Evolutionary conservation across 2,888 invertebrate species (phyloP).

Genomic region (Xestia xanthographa): DNA sequence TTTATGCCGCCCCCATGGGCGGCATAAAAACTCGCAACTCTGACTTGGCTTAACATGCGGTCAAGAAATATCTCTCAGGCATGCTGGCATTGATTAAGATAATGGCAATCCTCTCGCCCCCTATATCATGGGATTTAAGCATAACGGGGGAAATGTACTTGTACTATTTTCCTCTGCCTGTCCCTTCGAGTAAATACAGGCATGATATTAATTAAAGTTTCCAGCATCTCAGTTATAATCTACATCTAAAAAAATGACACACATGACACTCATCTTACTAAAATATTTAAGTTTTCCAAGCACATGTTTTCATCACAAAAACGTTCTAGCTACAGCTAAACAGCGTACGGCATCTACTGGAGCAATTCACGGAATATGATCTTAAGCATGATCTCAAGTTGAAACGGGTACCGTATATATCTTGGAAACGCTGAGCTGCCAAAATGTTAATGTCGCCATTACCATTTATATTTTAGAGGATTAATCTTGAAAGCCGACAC

Average conservation of each 20-base stretch:
- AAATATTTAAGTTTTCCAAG: not conserved
- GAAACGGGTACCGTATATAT: constrained; percentile 41
- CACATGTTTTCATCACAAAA: constrained; percentile 29
- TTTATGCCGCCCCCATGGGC: no score
- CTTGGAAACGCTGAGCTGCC: constrained; percentile 43
- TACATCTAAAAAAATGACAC: not conserved
- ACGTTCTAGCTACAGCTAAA: constrained; percentile 28
- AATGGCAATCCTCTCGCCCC: no score
- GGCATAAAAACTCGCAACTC: no score
- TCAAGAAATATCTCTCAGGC: no score
- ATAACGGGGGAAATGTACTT: not conserved
- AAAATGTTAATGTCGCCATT: constrained; percentile 59
- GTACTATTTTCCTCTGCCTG: not conserved
- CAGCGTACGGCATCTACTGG: constrained; percentile 36
- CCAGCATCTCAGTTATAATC: not conserved
- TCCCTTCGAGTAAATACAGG: not conserved
- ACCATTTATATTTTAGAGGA: constrained; percentile 59
- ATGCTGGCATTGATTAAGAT: no score
- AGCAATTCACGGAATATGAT: constrained; percentile 59
- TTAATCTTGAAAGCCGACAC: constrained; percentile 62
- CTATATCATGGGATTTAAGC: no score
- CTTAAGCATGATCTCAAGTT: constrained; percentile 58
- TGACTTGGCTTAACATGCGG: no score
- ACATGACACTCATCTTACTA: not conserved
- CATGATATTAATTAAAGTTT: not conserved